Conservation (phyloP, 2,888 invertebrate genomes). For the Chrysolina oricalcia region DNA sequence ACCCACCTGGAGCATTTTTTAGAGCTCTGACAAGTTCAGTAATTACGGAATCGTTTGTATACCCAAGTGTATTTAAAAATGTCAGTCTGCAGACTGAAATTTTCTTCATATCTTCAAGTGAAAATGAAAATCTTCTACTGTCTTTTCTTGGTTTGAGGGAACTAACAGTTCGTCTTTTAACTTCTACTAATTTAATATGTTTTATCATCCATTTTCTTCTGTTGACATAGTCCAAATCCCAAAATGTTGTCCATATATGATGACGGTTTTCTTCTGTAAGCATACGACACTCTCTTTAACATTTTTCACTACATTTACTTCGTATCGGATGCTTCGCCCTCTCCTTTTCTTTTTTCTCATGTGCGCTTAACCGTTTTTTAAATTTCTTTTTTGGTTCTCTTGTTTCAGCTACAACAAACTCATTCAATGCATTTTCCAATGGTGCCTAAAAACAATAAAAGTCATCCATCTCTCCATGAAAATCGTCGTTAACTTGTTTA, state of each 20-base stretch:
- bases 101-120: background rate
- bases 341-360: no score
- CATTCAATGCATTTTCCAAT: no score
- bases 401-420: no score
- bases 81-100: conserved; percentile 8
- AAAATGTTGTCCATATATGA: background rate
- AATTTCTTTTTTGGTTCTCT: no score
- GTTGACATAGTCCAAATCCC: background rate
- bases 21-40: background rate
- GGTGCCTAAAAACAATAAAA: no score
- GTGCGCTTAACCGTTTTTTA: no score
- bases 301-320: background rate
- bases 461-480: no score
- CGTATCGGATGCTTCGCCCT: background rate
- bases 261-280: conserved; percentile 1
- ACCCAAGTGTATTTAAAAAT: background rate
- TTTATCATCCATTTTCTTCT: conserved; percentile 4
- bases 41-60: background rate
- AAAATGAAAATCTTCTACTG: background rate
- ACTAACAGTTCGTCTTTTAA: background rate
- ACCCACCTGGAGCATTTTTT: background rate
- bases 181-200: background rate
- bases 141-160: background rate
- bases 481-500: no score
- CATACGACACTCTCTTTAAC: background rate